Conservation (phyloP, 2,888 invertebrate species). For the Lycaena phlaeas region DNA sequence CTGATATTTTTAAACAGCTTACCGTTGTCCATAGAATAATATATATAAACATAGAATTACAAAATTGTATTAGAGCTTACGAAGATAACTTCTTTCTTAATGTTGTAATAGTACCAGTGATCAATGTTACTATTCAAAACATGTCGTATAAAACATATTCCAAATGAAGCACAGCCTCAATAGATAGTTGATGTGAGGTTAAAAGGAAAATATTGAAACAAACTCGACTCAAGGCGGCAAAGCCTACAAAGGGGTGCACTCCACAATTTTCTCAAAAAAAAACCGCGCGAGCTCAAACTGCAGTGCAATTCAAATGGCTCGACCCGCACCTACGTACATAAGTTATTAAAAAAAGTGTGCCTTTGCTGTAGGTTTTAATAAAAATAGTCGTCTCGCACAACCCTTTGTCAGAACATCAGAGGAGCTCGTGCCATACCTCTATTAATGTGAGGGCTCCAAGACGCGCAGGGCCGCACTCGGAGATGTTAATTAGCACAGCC, state of each 20-base stretch:
- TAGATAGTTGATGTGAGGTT: too few species aligned
- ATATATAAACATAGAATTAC: too few species aligned
- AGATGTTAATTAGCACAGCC: constrained; percentile 28
- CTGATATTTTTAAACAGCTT: too few species aligned
- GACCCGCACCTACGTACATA: constrained; percentile 53
- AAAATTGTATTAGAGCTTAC: too few species aligned
- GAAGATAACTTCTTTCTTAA: too few species aligned
- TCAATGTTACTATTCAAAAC: too few species aligned
- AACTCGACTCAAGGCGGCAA: constrained; percentile 44
- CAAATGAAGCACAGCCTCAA: too few species aligned
- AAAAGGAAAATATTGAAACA: constrained; percentile 30
- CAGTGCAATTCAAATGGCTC: constrained; percentile 41
- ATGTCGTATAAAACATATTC: too few species aligned
- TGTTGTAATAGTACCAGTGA: too few species aligned
- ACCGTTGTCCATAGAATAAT: too few species aligned
- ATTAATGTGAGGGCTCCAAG: constrained; percentile 57
- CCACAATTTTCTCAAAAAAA: constrained; percentile 55
- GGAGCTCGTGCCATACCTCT: constrained; percentile 54
- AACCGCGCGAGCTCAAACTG: constrained; percentile 41
- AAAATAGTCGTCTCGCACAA: constrained; percentile 66
- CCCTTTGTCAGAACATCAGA: constrained; percentile 69
- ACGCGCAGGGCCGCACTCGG: constrained; percentile 47
- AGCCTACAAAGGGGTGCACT: constrained; percentile 51
- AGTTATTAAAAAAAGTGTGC: constrained; percentile 72
- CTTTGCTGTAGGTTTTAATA: constrained; percentile 68